Percentiles rank a stretch among this genome's conserved stretches.
These are phyloP conservation scores for Anoura caudifer DNA, from an alignment of 2,113 vertebrate genomes.

Conservation along the genomic window DNA sequence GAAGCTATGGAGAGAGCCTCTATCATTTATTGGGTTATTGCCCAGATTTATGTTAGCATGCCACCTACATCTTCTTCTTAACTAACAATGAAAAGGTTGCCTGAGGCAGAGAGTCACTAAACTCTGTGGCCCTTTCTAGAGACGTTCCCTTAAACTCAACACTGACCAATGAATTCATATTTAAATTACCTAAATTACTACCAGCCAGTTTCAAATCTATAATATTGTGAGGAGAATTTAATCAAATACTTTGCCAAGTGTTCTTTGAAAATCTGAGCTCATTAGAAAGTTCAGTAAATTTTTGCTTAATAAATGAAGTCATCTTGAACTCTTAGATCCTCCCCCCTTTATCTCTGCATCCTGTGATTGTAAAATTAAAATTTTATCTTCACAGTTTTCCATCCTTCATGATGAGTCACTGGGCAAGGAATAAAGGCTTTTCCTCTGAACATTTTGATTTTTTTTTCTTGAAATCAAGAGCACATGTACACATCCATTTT, in stretches of 20 bases:
- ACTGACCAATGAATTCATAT: background rate
- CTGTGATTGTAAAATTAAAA: conserved; percentile 43
- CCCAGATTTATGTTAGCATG: background rate
- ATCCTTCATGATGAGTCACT: conserved; percentile 30
- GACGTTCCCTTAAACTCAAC: background rate
- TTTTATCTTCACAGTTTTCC: conserved; percentile 49
- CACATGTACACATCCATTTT: background rate
- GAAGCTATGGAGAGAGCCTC: background rate
- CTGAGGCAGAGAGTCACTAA: background rate
- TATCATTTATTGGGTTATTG: background rate
- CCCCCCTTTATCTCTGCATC: background rate
- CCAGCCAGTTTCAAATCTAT: background rate
- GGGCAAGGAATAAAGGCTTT: conserved; percentile 10
- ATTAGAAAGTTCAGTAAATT: background rate
- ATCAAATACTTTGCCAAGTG: background rate
- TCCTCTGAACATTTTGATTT: background rate
- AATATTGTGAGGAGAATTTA: background rate
- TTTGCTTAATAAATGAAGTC: background rate
- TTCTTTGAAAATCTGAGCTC: conserved; percentile 34
- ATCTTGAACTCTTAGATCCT: background rate
- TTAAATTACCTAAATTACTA: background rate
- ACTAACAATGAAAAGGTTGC: background rate
- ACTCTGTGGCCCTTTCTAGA: background rate
- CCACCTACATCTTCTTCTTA: background rate
- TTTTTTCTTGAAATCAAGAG: conserved; percentile 23